These are phyloP conservation scores for Phanerotoma sp. DNA, from an alignment of 2,888 invertebrate genomes.

Conservation along the genomic window DNA sequence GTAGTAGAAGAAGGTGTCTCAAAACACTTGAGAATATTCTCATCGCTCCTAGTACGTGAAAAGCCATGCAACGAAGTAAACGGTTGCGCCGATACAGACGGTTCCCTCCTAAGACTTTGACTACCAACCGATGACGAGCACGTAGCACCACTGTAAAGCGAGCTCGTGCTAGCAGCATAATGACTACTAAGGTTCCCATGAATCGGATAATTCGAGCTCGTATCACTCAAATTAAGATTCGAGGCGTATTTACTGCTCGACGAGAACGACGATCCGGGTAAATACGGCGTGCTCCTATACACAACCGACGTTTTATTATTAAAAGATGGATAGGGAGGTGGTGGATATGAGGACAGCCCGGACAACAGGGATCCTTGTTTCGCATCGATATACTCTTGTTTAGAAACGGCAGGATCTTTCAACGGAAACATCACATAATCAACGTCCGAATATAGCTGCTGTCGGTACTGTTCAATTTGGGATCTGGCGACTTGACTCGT, in stretches of 20 bases:
- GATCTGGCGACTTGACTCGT: conserved; percentile 70
- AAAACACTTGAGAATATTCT: conserved; percentile 74
- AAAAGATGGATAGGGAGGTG: conserved; percentile 58
- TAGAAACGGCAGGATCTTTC: conserved; percentile 86
- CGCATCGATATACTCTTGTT: conserved; percentile 88
- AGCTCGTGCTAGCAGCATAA: conserved; percentile 57
- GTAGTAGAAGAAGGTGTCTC: conserved; percentile 51
- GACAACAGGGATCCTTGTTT: conserved; percentile 77
- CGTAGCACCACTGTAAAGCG: conserved; percentile 57
- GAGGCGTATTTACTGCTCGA: conserved; percentile 69
- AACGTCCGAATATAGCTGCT: conserved; percentile 86
- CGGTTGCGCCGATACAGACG: conserved; percentile 49
- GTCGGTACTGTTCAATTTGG: conserved; percentile 84
- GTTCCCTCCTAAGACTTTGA: conserved; percentile 55
- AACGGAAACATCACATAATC: conserved; percentile 90
- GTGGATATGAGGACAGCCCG: conserved; percentile 64
- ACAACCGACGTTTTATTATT: conserved; percentile 69
- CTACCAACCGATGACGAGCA: conserved; percentile 57
- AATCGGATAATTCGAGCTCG: conserved; percentile 44
- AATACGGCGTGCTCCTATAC: conserved; percentile 81
- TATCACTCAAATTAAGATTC: conserved; percentile 69
- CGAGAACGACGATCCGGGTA: conserved; percentile 67
- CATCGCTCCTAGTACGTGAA: conserved; percentile 73
- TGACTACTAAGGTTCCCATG: conserved; percentile 51
- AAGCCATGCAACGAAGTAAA: conserved; percentile 47